A percentile compares a stretch with the other conserved stretches of the same genome.
These are phyloP conservation scores for Drosophila punjabiensis DNA, from an alignment of 1,140 invertebrate species.

Conservation along the genomic window DNA sequence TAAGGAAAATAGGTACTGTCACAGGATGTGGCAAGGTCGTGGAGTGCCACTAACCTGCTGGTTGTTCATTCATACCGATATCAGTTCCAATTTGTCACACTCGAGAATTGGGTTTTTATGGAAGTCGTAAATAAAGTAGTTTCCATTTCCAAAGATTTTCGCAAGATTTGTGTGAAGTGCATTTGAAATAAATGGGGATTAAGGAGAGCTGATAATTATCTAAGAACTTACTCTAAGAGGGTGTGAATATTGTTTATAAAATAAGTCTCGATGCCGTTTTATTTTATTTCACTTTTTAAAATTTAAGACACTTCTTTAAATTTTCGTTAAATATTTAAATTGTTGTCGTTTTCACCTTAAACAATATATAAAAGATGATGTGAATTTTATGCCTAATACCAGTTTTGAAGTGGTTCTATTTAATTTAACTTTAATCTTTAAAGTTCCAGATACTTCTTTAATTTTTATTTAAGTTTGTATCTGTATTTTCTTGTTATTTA, in stretches of 20 bases:
- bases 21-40: constrained; percentile 31
- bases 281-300: background rate
- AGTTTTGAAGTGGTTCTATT: background rate
- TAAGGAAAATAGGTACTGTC: constrained; percentile 43
- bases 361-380: no score
- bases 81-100: constrained; percentile 69
- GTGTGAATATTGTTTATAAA: background rate
- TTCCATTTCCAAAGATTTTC: constrained; percentile 18
- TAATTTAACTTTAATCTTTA: background rate
- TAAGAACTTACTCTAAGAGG: background rate
- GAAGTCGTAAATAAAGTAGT: constrained; percentile 33
- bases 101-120: constrained; percentile 34
- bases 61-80: constrained; percentile 62
- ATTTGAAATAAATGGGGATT: constrained; percentile 29
- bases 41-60: constrained; percentile 44
- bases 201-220: background rate
- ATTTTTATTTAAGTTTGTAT: background rate
- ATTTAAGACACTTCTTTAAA: background rate
- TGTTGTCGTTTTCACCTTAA: no score
- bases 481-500: background rate
- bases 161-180: constrained; percentile 30
- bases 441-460: no score
- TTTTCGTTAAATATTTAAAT: background rate
- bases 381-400: no score
- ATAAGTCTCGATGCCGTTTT: background rate